Evolutionary conservation across 2,113 vertebrate genomes (phyloP), one percentile per base, ranked within the genome.

Genomic region (Camelus dromedarius): DNA sequence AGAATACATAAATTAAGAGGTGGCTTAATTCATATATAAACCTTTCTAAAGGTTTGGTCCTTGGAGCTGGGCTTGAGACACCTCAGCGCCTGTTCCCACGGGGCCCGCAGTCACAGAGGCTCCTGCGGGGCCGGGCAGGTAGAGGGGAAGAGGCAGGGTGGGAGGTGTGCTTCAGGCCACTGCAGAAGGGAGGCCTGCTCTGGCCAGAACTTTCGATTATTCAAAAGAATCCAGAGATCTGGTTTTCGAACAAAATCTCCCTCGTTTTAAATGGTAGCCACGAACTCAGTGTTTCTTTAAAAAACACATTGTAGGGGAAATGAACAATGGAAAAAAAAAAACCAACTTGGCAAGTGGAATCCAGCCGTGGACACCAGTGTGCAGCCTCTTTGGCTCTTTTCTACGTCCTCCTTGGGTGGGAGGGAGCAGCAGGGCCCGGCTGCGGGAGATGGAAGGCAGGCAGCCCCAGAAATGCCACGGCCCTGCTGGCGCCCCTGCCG

Each of bases 201-300:
- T 10, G 13, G 28, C 67, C 70, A 54, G 28, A 48, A 67, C 38
- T 77, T 79, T 48, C 18, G 12, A 46, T 26, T 13, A 28, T 52
- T 67, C n/a, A n/a, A 77, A 92, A 52, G 54, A 38, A 76, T n/a
- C 19, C 35, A 88, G 76, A 84, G 60, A 73, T 73, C 60, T 46
- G 60, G 24, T 38, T 87, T 80, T 77, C 6, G 11, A 30, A 7
- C 38, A 90, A 26, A 82, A 90, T 35, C 35, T 85, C 66, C 46
- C 83, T 13, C 30, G 66, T 54, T 72, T 35, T 80, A 60, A 79
- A 32, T 11, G 42, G 69, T 73, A 76, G n/a, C 42, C 91, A 79
- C 35, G 12, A 89, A 77, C 35, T 88, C 70, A 60, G 9, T 42
- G 1, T 28, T 32, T 14, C 56, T 66, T 28, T 16, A 12, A 82